Base-by-base conservation (phyloP, 2,888 invertebrate species). In the Eilema depressum region DNA sequence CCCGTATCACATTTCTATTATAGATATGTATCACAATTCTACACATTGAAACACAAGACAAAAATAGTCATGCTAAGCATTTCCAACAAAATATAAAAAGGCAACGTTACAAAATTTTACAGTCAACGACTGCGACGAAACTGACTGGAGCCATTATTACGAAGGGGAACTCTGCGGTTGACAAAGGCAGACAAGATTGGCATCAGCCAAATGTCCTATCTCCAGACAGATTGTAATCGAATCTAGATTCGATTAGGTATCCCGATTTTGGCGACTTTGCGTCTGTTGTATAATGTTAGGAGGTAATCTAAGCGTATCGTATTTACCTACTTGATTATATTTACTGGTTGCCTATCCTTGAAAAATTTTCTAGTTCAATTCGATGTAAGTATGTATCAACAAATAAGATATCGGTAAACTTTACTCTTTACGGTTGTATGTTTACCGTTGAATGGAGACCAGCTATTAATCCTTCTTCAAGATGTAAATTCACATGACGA, bases 161-260 rank as follows among this genome's bases (percentile, higher is more conserved):
- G 56, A 28, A 66, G 26, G 33, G 37, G 23, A 65, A 65, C 11
- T 53, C 70, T 70, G 66, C 23, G 56, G 53, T 61, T 62, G 70
- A 61, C 70, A 66, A 28, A 63, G 57, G 14, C 64, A n/a, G 26
- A 28, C 8, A 2, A n/a, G 17, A 47, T 60, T 25, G 41, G 47
- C 61, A 61, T 53, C 62, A n/a, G 62, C 23, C 14, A 25, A 33
- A 25, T 56, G 33, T 23, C 25, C 26, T 56, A 63, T 26, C 63
- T 37, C 4, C 33, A 33, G 65, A 57, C 56, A 26, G 68, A 63
- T 63, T 37, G 33, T 56, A 26, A 68, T 68, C 63, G 56, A 17
- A 60, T 66, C 59, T 66, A 47, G 62, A 53, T 53, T 68, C 61
- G 37, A 66, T 66, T 60, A 37, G 41, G 12, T 33, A 26, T 37